phyloP scores from a whole-genome alignment of 2,797 vertebrate species.

The Myiothlypis chrysogaster region DNA sequence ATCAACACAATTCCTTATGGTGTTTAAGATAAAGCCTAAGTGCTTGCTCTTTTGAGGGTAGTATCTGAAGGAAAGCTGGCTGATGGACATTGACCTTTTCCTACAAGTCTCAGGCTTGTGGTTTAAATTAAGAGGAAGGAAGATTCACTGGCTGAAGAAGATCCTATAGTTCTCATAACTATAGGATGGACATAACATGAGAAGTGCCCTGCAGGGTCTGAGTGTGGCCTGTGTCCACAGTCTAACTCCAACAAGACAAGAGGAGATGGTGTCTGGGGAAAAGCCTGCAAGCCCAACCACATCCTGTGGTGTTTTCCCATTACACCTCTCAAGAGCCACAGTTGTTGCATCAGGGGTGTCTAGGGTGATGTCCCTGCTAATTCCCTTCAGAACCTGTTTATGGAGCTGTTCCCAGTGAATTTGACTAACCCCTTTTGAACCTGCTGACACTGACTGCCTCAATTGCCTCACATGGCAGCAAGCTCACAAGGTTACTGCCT shows the following conservation, averaged over 20 bases:
- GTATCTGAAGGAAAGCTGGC: not conserved
- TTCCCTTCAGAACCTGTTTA: not conserved
- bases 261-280: not conserved
- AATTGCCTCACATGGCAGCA: not conserved
- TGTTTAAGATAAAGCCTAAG: not conserved
- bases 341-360: not conserved
- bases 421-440: rapidly evolving
- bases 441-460: not conserved
- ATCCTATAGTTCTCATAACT: not conserved
- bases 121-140: not conserved
- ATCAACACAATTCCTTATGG: not conserved
- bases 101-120: not conserved
- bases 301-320: not conserved
- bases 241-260: rapidly evolving
- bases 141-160: not conserved
- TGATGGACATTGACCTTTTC: not conserved
- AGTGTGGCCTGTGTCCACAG: not conserved
- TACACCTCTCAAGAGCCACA: not conserved
- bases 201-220: not conserved
- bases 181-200: not conserved
- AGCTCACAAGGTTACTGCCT: not conserved
- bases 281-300: not conserved
- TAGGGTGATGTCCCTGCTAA: not conserved
- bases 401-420: not conserved
- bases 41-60: not conserved